Base-by-base conservation (phyloP, 2,113 vertebrate species). In the Cololabis saira region DNA sequence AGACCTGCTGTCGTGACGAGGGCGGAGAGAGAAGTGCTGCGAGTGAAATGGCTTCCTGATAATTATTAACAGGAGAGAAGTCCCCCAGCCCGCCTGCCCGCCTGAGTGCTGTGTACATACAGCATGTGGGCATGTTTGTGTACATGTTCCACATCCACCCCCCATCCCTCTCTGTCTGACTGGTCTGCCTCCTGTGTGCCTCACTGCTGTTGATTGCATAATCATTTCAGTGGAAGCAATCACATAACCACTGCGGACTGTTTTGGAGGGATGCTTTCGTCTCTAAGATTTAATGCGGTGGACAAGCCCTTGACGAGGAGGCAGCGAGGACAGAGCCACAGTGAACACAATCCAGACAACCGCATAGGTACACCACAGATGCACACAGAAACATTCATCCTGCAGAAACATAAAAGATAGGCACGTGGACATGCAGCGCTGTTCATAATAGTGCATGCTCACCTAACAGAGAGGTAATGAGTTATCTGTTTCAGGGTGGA, bases 11-110 rank as follows among this genome's bases (percentile, higher is more conserved):
- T 70, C 79, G 72, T 13, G 83, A 91, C 86, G 87, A 61, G 86
- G 51, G n/a, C 3, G 1, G 75, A 72, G 70, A 82, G 71, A 76
- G 86, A 80, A 85, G 86, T 70, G 73, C 83, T 67, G 88, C 58
- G 76, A 56, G 65, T 87, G 85, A 88, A 83, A 82, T 71, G 61
- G 52, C 87, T 85, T 87, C 73, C 85, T 87, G 84, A 89, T 89
- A 84, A 87, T 83, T 82, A 86, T 82, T 89, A 89, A 89, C 79
- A 88, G 80, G 79, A 76, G 57, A 81, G 85, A 88, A 76, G 67
- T 68, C 56, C 72, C 69, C 65, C n/a, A n/a, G n/a, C n/a, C n/a
- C n/a, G n/a, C 53, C 66, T 61, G 76, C 52, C 67, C 79, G 64
- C 60, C 33, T 60, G 66, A 66, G 60, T 55, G 61, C 64, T 63